Evolutionary conservation across 2,797 vertebrate genomes (phyloP).

Genomic region (Karalla daura): DNA sequence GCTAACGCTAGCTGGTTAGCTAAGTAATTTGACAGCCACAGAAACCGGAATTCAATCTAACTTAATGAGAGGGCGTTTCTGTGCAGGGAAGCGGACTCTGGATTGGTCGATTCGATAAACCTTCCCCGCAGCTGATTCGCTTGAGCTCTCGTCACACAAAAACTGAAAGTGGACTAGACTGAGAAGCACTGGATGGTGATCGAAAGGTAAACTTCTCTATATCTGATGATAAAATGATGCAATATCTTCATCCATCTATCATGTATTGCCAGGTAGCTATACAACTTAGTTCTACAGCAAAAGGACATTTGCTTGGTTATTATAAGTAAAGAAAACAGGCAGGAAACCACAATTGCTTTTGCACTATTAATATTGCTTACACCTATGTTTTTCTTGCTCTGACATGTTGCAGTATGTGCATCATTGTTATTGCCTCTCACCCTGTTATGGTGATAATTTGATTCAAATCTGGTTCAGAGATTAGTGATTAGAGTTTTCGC

Average conservation of each 20-base stretch:
- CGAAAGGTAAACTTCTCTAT: no score
- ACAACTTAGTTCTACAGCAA: no score
- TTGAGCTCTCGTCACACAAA: constrained; percentile 11
- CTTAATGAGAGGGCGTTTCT: constrained; percentile 52
- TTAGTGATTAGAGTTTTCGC: no score
- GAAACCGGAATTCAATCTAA: constrained; percentile 68
- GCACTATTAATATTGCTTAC: background rate
- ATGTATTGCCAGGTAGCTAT: no score
- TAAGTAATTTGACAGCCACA: constrained; percentile 71
- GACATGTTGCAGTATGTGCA: background rate
- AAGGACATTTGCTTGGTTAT: no score
- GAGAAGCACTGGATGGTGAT: background rate
- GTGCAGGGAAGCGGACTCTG: fast-evolving
- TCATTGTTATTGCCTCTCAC: no score
- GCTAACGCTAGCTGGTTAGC: constrained; percentile 60
- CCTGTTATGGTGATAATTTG: no score
- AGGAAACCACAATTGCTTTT: no score
- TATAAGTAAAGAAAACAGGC: no score
- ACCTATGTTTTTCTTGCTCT: background rate
- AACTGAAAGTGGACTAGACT: background rate
- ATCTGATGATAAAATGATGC: no score
- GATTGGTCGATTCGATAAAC: constrained; percentile 51
- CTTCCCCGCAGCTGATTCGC: constrained; percentile 45
- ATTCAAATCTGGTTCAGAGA: no score
- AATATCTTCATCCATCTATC: no score